Conservation (phyloP, 2,113 vertebrate genomes). For the Brienomyrus brachyistius region DNA sequence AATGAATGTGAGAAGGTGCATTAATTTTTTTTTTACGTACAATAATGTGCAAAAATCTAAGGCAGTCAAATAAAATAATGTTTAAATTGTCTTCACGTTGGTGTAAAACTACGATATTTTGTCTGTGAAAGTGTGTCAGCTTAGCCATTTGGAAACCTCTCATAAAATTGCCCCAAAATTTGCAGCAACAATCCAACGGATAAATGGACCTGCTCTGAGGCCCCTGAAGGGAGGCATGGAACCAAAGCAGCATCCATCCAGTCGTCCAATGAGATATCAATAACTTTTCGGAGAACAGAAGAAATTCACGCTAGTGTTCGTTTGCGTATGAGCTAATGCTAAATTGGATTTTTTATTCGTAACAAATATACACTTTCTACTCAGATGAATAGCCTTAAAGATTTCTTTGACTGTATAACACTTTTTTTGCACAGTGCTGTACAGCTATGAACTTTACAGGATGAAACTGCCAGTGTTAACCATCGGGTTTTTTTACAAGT, state of each 20-base stretch:
- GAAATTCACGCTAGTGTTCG: not conserved
- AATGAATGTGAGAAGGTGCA: not conserved
- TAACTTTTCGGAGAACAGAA: not conserved
- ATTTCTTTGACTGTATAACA: not conserved
- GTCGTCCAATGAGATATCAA: not conserved
- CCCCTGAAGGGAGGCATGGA: not conserved
- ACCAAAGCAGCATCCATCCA: not conserved
- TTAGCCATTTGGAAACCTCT: not conserved
- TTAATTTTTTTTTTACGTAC: not conserved
- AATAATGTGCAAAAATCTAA: not conserved
- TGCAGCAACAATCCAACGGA: not conserved
- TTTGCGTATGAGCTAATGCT: not conserved
- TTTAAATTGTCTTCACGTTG: not conserved
- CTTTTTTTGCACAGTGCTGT: not conserved
- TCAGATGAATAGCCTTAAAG: not conserved
- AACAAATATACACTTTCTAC: not conserved
- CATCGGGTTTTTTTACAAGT: not conserved
- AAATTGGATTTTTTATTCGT: not conserved
- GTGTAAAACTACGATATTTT: not conserved
- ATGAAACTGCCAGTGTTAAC: not conserved
- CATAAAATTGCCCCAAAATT: not conserved
- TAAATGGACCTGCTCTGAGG: not conserved
- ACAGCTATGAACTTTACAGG: not conserved
- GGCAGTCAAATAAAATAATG: not conserved
- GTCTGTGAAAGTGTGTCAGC: not conserved